Conservation (phyloP, 2,113 vertebrate species). For the Plecotus auritus region DNA sequence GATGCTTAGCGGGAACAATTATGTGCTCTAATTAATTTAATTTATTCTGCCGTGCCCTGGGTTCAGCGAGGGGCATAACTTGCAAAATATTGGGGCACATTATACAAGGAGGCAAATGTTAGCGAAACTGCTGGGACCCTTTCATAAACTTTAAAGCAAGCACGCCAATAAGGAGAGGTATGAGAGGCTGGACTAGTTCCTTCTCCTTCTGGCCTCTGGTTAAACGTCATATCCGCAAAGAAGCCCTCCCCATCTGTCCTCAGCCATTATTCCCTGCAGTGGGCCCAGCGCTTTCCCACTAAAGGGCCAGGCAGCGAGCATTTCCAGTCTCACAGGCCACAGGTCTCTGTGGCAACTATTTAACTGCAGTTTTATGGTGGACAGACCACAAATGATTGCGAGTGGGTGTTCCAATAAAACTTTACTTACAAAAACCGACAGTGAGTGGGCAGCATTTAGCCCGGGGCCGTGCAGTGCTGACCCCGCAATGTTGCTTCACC, state of each 20-base stretch:
- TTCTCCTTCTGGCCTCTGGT: background rate
- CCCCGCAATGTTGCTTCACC: fast-evolving
- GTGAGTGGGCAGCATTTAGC: background rate
- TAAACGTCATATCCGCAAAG: background rate
- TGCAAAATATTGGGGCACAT: background rate
- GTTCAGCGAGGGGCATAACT: background rate
- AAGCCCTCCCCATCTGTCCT: background rate
- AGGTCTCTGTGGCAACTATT: background rate
- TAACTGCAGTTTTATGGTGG: background rate
- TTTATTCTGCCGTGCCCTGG: constrained; percentile 24
- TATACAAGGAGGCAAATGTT: background rate
- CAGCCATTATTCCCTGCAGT: background rate
- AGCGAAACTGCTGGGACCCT: background rate
- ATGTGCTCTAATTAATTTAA: constrained; percentile 51
- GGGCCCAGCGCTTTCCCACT: background rate
- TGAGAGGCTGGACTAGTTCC: background rate
- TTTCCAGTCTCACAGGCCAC: background rate
- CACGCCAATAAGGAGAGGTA: background rate
- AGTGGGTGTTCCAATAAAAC: background rate
- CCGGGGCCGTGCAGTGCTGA: background rate
- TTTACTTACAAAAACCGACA: constrained; percentile 16
- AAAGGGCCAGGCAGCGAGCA: background rate
- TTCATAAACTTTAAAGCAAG: constrained; percentile 15
- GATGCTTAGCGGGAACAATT: constrained; percentile 41
- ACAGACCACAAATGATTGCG: background rate